These are phyloP conservation scores for Periphyllus acericola DNA, from an alignment of 2,888 invertebrate species.

Conservation along the genomic window DNA sequence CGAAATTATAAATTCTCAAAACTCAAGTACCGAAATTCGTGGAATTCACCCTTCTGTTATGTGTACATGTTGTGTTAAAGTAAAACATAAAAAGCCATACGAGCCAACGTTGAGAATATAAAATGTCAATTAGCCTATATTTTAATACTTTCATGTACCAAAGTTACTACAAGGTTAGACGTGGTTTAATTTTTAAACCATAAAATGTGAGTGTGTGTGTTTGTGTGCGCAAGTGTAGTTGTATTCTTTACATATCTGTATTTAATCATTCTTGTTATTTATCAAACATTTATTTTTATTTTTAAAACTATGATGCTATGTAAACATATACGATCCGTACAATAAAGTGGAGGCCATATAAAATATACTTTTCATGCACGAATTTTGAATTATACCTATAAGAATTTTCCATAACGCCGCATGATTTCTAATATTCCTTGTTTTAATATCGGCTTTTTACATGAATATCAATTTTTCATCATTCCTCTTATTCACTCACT, in stretches of 20 bases:
- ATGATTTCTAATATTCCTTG: background rate
- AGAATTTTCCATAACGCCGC: background rate
- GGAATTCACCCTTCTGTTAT: no score
- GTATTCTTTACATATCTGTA: no score
- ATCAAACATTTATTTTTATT: background rate
- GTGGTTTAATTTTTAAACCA: background rate
- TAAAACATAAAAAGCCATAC: background rate
- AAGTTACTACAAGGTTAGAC: background rate
- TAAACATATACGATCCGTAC: background rate
- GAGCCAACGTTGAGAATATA: background rate
- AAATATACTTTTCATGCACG: background rate
- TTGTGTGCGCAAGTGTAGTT: no score
- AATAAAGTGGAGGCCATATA: no score
- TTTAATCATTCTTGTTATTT: background rate
- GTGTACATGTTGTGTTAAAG: no score
- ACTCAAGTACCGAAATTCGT: no score
- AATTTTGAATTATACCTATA: background rate
- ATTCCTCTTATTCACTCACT: background rate
- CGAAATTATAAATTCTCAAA: no score
- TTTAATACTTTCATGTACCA: background rate
- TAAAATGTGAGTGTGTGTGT: no score
- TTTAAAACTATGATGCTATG: background rate
- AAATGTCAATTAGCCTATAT: background rate
- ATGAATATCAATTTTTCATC: constrained; percentile 26
- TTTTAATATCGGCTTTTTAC: constrained; percentile 21